Evolutionary conservation across 2,888 invertebrate species (phyloP).

Genomic region (Drosophila diplacantha): DNA sequence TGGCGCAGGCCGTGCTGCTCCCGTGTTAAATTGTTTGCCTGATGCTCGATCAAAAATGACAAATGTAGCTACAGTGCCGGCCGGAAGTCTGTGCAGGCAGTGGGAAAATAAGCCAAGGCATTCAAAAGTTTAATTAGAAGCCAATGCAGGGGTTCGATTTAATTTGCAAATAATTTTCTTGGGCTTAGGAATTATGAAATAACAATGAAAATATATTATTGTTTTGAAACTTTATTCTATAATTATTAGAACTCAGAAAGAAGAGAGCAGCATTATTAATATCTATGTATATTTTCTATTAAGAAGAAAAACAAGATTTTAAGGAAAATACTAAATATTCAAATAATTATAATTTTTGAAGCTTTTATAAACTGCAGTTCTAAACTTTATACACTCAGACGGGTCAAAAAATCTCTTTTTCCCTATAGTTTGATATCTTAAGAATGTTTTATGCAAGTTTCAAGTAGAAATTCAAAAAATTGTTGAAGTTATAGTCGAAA

Average conservation of each 20-base stretch:
- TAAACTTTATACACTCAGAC: no score
- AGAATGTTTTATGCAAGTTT: no score
- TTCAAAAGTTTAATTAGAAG: constrained; percentile 3
- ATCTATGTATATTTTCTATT: not conserved
- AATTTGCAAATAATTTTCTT: not conserved
- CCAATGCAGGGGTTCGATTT: no score
- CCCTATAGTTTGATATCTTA: no score
- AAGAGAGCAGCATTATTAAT: not conserved
- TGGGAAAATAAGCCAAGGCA: constrained; percentile 7
- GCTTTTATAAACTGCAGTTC: not conserved
- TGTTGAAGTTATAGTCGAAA: no score
- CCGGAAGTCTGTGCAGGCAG: constrained; percentile 19
- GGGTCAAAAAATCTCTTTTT: no score
- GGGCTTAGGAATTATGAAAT: fast-evolving
- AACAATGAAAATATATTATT: no score
- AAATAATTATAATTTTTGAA: not conserved
- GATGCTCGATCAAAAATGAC: constrained; percentile 74
- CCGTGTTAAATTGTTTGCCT: constrained; percentile 72
- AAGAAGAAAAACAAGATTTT: not conserved
- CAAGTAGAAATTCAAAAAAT: no score
- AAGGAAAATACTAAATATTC: fast-evolving
- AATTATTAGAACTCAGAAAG: no score
- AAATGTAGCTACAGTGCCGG: constrained; percentile 63
- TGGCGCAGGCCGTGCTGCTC: constrained; percentile 3
- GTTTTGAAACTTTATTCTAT: no score